These are phyloP conservation scores for Chironomus tepperi DNA, from an alignment of 1,140 invertebrate species.

Conservation along the genomic window DNA sequence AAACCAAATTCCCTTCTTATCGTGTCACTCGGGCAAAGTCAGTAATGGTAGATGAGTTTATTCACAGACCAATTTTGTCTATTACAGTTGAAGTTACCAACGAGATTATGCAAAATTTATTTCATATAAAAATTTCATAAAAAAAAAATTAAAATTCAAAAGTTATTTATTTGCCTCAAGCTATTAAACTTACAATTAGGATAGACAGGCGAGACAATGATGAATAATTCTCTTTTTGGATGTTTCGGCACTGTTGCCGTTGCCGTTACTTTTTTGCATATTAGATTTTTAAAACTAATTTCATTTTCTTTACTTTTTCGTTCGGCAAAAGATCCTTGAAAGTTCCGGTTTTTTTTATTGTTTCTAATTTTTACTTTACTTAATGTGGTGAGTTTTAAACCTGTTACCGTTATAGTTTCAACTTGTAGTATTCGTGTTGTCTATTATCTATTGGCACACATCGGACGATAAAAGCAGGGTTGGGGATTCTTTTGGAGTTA, in stretches of 20 bases:
- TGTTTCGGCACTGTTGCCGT: too few relatives aligned
- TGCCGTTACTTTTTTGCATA: background rate
- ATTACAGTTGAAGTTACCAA: background rate
- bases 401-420: too few relatives aligned
- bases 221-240: background rate
- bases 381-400: too few relatives aligned
- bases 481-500: too few relatives aligned
- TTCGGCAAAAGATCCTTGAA: constrained; percentile 7
- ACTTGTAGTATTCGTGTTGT: too few relatives aligned
- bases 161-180: background rate
- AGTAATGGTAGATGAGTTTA: background rate
- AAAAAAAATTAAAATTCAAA: constrained; percentile 2
- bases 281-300: background rate
- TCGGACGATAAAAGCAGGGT: too few relatives aligned
- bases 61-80: background rate
- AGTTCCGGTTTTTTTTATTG: background rate
- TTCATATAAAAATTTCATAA: too few relatives aligned
- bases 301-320: background rate
- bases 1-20: too few relatives aligned
- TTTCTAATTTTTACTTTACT: background rate
- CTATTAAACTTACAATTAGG: background rate
- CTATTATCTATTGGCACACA: too few relatives aligned
- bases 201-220: background rate
- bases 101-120: background rate
- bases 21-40: background rate